Evolutionary conservation across 1,140 invertebrate genomes (phyloP), one percentile per base, ranked within the genome.

Genomic region (Metaphire vulgaris): DNA sequence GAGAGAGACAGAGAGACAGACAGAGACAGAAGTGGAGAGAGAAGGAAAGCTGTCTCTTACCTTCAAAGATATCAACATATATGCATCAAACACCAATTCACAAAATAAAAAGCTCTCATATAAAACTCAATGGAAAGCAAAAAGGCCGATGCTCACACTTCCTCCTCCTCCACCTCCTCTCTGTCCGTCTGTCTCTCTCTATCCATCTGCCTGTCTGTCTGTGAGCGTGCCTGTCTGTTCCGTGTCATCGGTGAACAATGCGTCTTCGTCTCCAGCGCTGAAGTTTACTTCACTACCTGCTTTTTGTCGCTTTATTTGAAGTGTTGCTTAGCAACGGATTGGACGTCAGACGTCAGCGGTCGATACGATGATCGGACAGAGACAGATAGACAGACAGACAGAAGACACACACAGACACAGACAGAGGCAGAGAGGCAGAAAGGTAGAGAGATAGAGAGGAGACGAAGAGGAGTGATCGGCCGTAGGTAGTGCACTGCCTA

Each of bases 281-380:
- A 56, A 56, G 41, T 56, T 56, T 56, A 56, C 41, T 56, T 56
- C 6, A 21, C 41, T 56, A 56, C 41, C 41, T 56, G 41, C 6
- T 56, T 56, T 56, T 56, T 56, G 41, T 21, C 41, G 41, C 41
- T 56, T 56, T 56, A 56, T 56, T 56, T 56, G 41, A 56, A 56
- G 21, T 56, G 41, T 56, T 56, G 41, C 41, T 56, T 56, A 21
- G 41, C 21, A 56, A 56, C 41, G 41, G 41, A 56, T 12, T 56
- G 41, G 21, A 56, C 6, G 41, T 21, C 6, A 56, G 21, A 21
- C 41, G 21, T 6, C 41, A 56, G 41, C 41, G 41, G 41, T 56
- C 41, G 41, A 56, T 56, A 56, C 41, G 41, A 6, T 6, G 21
- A 12, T 21, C 6, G 41, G 6, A 56, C 6, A 21, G 41, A 6